Evolutionary conservation across 2,797 vertebrate genomes (phyloP).

Genomic region (Nannoperca obscura): DNA sequence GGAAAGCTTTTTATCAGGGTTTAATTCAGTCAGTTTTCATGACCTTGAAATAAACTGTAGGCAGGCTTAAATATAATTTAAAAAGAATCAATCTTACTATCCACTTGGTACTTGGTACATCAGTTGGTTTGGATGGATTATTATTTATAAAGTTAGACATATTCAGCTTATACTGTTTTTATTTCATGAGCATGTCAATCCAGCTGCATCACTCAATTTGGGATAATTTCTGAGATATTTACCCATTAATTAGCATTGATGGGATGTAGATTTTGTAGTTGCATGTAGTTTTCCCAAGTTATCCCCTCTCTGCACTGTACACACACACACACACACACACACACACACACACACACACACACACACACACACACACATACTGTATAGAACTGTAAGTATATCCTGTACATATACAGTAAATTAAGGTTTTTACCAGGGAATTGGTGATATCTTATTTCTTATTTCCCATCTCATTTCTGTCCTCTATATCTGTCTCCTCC

Average conservation of each 20-base stretch:
- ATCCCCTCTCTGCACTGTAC: not conserved
- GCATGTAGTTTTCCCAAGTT: not conserved
- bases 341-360: not conserved
- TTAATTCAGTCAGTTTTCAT: not conserved
- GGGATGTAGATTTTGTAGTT: not conserved
- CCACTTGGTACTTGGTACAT: not conserved
- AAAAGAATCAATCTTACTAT: conserved; percentile 4
- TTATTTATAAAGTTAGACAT: not conserved
- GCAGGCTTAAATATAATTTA: conserved; percentile 1
- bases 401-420: not conserved
- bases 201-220: not conserved
- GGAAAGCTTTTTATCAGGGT: not conserved
- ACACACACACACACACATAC: not conserved
- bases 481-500: conserved; percentile 36
- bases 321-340: not conserved
- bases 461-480: conserved; percentile 48
- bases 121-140: not conserved
- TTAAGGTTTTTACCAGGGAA: conserved; percentile 8
- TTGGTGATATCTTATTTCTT: conserved; percentile 16
- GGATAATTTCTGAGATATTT: not conserved
- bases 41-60: not conserved
- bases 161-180: not conserved
- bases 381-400: too few species aligned
- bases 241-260: not conserved
- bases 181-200: conserved; percentile 19